Evolutionary conservation across 2,113 vertebrate genomes (phyloP).

Genomic region (Oenanthe oenanthe): DNA sequence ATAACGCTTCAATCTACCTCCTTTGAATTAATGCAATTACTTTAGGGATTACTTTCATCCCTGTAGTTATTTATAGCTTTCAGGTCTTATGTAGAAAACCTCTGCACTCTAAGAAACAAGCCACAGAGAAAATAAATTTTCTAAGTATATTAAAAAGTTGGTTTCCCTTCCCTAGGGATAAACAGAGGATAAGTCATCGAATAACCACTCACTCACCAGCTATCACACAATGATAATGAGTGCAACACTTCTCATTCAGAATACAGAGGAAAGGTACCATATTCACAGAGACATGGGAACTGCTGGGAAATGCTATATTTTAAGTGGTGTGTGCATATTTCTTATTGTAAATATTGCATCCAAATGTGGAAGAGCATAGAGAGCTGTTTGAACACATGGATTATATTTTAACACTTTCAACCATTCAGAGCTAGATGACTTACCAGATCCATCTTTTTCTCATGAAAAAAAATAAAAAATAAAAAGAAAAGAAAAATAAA

Average conservation of each 20-base stretch:
- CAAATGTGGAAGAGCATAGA: background rate
- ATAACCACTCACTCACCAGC: background rate
- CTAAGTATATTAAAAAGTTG: background rate
- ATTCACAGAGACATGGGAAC: background rate
- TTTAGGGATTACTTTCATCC: background rate
- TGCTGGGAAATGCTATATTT: background rate
- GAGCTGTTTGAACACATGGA: background rate
- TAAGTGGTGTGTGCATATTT: background rate
- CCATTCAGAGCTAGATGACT: background rate
- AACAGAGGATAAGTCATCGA: background rate
- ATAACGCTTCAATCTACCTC: background rate
- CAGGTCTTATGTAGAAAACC: background rate
- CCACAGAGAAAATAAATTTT: background rate
- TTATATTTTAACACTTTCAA: background rate
- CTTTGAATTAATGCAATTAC: slow-evolving; percentile 7
- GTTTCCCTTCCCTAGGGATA: background rate
- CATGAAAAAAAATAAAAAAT: background rate
- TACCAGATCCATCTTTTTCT: background rate
- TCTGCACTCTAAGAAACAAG: background rate
- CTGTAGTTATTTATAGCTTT: slow-evolving; percentile 16
- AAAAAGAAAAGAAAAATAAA: background rate
- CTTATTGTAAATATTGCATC: slow-evolving; percentile 22
- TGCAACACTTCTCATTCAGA: background rate
- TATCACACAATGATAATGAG: background rate
- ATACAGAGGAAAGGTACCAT: background rate